These are phyloP conservation scores for Suncus etruscus DNA, from an alignment of 2,113 vertebrate species.

Conservation along the genomic window DNA sequence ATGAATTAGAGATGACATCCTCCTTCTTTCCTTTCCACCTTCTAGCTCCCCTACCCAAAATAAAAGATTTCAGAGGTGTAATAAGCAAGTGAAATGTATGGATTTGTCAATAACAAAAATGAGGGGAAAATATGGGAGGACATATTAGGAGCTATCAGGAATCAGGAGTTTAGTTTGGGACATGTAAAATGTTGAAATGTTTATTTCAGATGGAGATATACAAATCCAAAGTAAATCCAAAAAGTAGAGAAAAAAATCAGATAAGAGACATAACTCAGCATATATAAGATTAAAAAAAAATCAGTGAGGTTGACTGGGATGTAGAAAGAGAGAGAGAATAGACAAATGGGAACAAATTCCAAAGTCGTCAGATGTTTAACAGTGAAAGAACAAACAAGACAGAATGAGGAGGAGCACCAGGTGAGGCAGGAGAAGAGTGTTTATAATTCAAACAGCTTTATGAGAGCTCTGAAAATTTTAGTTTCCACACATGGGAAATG, in stretches of 20 bases:
- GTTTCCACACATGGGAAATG: background rate
- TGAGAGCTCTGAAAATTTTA: constrained; percentile 1
- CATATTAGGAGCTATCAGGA: background rate
- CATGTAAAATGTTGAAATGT: background rate
- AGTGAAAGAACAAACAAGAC: background rate
- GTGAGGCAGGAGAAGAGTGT: background rate
- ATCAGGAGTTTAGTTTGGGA: constrained; percentile 3
- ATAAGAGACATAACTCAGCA: background rate
- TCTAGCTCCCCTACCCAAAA: background rate
- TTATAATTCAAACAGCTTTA: background rate
- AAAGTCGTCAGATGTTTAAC: background rate
- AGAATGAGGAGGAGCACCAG: background rate
- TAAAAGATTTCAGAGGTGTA: background rate
- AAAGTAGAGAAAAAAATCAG: constrained; percentile 27
- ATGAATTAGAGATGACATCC: background rate
- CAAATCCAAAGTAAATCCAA: background rate
- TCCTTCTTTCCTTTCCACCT: too few species aligned
- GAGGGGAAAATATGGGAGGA: background rate
- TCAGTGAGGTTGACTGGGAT: background rate
- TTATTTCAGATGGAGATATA: background rate
- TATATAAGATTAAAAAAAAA: constrained; percentile 3
- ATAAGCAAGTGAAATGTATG: constrained; percentile 13
- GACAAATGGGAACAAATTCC: background rate
- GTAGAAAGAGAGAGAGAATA: background rate
- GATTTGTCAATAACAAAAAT: background rate